Evolutionary conservation across 2,113 vertebrate species (phyloP).

Genomic region (Scolopax mira): DNA sequence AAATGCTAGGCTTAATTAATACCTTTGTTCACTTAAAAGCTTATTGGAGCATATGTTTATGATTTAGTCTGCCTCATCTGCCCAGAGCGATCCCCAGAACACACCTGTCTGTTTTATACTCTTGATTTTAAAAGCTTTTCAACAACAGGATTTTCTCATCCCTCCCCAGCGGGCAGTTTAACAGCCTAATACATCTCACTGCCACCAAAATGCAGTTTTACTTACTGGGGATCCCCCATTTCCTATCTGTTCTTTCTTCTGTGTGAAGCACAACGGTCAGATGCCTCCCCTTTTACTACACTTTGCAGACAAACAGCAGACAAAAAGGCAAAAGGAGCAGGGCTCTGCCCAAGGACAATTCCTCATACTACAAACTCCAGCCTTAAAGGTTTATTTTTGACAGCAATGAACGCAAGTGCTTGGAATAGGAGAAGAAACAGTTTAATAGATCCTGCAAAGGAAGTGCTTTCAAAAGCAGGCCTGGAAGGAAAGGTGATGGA

Average conservation of each 20-base stretch:
- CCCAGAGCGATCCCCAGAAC: background rate
- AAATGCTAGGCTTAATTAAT: background rate
- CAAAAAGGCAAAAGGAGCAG: background rate
- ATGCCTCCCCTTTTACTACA: background rate
- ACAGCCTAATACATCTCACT: background rate
- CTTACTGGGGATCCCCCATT: background rate
- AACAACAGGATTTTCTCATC: background rate
- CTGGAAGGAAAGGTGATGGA: background rate
- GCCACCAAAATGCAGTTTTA: background rate
- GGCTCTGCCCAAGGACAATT: background rate
- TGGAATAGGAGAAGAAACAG: background rate
- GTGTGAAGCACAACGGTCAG: background rate
- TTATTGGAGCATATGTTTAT: background rate
- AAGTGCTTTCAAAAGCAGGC: background rate
- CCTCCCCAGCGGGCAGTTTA: background rate
- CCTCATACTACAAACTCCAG: background rate
- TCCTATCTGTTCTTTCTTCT: background rate
- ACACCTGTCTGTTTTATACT: background rate
- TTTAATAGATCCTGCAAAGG: background rate
- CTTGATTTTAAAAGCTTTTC: background rate
- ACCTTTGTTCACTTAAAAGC: background rate
- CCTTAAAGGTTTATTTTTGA: background rate
- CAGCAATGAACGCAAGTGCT: background rate
- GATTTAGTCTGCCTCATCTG: background rate
- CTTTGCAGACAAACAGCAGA: background rate